Conservation (phyloP, 2,797 vertebrate genomes). For the Peromyscus attwateri region DNA sequence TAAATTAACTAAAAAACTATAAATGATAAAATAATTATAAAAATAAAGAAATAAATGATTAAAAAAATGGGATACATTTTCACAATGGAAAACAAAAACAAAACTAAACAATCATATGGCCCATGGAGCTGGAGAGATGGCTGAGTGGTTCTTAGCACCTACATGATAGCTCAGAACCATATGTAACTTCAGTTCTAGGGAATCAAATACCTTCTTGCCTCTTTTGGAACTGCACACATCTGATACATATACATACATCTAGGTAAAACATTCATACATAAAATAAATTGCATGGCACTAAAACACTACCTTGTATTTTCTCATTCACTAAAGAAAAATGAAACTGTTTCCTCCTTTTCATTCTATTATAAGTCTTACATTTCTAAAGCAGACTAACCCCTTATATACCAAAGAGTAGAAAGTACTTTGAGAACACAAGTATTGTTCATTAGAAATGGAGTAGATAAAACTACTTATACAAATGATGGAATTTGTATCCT, state of each 20-base stretch:
- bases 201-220: neutral
- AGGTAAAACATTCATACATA: neutral
- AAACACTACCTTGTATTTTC: neutral
- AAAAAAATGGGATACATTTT: no score
- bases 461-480: neutral
- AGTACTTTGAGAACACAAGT: neutral
- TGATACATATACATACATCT: neutral
- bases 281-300: neutral
- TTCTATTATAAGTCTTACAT: neutral
- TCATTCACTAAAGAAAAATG: neutral
- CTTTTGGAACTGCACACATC: neutral
- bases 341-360: conserved; percentile 36
- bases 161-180: neutral
- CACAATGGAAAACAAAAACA: no score
- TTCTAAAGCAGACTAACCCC: neutral
- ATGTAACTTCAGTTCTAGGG: no score
- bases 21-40: no score
- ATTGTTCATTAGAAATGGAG: neutral
- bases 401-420: neutral
- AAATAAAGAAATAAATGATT: no score
- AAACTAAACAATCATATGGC: neutral
- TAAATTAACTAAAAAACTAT: no score
- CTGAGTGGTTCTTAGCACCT: neutral
- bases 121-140: neutral
- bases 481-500: neutral